Base-by-base conservation (phyloP, 23 tunicate genomes). In the Phallusia fumigata region DNA sequence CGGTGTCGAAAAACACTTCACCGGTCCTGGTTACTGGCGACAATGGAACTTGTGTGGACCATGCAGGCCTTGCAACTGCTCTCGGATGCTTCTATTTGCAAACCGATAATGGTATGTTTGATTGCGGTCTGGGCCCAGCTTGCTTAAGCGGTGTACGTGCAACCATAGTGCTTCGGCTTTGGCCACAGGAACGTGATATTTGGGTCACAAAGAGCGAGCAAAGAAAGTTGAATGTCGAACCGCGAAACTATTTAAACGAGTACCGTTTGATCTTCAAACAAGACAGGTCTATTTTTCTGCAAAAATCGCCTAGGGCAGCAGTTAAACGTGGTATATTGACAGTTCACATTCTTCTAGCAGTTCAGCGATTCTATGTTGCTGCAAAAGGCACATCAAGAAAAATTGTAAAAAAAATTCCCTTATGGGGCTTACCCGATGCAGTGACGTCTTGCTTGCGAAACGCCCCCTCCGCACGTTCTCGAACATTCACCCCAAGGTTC, bases 401-500 rank as follows among this genome's bases (percentile, higher is more conserved):
- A 58, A 58, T 1, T 58, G 69, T 16, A 58, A 13, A 58, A 58
- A 58, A 18, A 13, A 13, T 51, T 13, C 69, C 69, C 69, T 11
- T 21, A 1, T 24, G 65, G 74, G 22, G 32, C 87, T 76, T 76
- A 84, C 87, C 76, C 78, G 49, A 36, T 45, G 76, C 97, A 92
- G 24, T 32, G 85, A 0, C 97, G 83, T 64, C 30, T 19, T 31
- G 88, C 50, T 18, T 30, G 80, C 47, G 88, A 76, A 22, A 84
- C 86, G 8, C 97, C 97, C 19, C 83, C 82, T 0, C 97, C 97
- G 50, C 97, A 92, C 0, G 89, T 92, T 76, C 89, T 76, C 28
- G 92, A 77, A 79, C 97, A 92, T 31, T 84, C 86, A 28, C 89
- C 84, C 97, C 97, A 92, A 30, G 73, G 30, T 52, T 45, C 64